Base-by-base conservation (phyloP, 2,888 invertebrate species). In the Hypercompe scribonia region DNA sequence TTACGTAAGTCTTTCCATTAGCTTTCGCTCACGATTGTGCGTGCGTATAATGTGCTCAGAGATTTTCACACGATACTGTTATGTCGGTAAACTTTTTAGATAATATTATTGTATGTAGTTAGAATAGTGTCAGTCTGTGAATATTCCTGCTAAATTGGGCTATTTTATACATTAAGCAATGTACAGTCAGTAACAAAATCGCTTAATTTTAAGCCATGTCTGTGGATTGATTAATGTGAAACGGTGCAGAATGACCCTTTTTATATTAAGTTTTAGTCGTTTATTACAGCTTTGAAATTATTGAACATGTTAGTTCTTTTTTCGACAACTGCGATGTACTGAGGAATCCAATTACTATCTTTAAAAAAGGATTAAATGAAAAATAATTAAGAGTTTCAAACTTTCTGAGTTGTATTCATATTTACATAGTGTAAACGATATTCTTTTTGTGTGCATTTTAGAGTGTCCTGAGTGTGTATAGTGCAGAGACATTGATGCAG, bases 11-110 rank as follows among this genome's bases (percentile, higher is more conserved):
- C 81, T 79, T 73, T 81, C 73, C 70, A 76, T 58, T 73, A 84
- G 86, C 93, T 94, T 94, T 93, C 93, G 88, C 91, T 92, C 91
- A 93, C 92, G 91, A 90, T 86, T 81, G 76, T 89, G 90, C 90
- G 90, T 90, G 91, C 84, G 81, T 84, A 83, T 87, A 88, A 89
- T 90, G 90, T 90, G 90, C 92, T 89, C 88, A 83, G 87, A 86
- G 88, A 89, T 91, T 89, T 91, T 93, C 90, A 90, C 91, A 92
- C 91, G 92, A 88, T 76, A 80, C 81, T 75, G 85, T 84, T 86
- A 85, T 85, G 84, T 88, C 85, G 79, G 77, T 78, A 78, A 71
- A 75, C 73, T 69, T 78, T 81, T 72, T 75, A 77, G 78, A 82
- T 84, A 84, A 84, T 82, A 67, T 72, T 74, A 79, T 72, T 50